phyloP scores from a whole-genome alignment of 2,113 vertebrate genomes.

The Ahaetulla prasina region DNA sequence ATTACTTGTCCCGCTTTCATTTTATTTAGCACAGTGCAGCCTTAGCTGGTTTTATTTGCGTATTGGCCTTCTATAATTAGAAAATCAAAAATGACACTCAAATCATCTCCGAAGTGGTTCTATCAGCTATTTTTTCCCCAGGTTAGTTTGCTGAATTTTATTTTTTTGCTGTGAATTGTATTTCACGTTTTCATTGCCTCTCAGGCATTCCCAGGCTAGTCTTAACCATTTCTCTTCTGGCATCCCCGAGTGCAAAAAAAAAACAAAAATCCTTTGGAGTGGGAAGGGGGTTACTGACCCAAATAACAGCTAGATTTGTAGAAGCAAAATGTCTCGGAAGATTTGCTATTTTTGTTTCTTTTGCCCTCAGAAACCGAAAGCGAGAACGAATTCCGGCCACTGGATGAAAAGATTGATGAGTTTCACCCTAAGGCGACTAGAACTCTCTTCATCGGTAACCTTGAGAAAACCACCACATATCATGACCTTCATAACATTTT shows the following conservation, averaged over 20 bases:
- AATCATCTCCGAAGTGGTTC: not conserved
- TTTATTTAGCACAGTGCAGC: not conserved
- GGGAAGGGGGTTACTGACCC: not conserved
- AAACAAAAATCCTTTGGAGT: not conserved
- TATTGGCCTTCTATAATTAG: not conserved
- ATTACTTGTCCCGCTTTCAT: not conserved
- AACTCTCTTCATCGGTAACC: constrained; percentile 96
- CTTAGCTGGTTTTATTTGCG: not conserved
- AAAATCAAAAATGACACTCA: no score
- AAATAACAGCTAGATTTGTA: not conserved
- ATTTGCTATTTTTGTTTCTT: not conserved
- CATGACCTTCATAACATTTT: constrained; percentile 95
- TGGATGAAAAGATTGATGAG: constrained; percentile 98
- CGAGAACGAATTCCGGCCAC: constrained; percentile 95
- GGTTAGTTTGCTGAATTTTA: not conserved
- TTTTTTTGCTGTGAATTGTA: not conserved
- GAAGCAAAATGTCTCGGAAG: rapidly evolving
- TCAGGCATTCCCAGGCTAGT: not conserved
- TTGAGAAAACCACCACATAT: constrained; percentile 96
- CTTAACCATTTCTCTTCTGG: not conserved
- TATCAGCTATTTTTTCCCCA: not conserved
- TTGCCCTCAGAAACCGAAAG: constrained; percentile 89
- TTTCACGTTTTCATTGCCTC: not conserved
- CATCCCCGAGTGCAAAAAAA: not conserved
- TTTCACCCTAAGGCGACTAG: constrained; percentile 97